A percentile compares a stretch with the other conserved stretches of the same genome.
These are phyloP conservation scores for Drosophila prolongata DNA, from an alignment of 2,888 invertebrate species.

Conservation along the genomic window DNA sequence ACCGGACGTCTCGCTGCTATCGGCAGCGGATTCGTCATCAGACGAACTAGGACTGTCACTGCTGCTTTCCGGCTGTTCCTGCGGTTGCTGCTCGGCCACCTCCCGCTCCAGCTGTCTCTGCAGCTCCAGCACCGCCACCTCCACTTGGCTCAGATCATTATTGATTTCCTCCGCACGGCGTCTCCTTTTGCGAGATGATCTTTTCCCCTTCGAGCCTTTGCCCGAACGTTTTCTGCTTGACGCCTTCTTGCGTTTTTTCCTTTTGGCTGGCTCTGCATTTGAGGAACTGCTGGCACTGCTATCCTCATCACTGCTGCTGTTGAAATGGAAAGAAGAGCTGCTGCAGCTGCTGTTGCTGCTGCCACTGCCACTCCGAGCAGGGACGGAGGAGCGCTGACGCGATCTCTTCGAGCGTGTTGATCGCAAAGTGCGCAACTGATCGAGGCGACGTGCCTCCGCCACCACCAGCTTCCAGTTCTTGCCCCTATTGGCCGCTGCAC, in stretches of 20 bases:
- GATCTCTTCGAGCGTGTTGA: constrained; percentile 34
- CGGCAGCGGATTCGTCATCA: constrained; percentile 35
- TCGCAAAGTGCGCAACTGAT: constrained; percentile 44
- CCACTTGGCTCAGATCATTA: not conserved
- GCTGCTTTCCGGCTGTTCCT: constrained; percentile 9
- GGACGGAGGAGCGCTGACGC: constrained; percentile 12
- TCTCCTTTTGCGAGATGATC: constrained; percentile 38
- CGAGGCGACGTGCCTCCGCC: constrained; percentile 56
- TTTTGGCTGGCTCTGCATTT: constrained; percentile 1
- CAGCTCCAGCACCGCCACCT: not conserved
- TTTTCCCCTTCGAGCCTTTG: constrained; percentile 2
- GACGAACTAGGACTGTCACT: constrained; percentile 35
- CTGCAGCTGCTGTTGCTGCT: constrained; percentile 32
- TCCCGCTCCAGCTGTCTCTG: not conserved
- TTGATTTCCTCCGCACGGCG: constrained; percentile 1
- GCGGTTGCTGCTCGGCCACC: not conserved
- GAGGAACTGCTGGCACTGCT: constrained; percentile 25
- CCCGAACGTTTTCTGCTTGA: constrained; percentile 37
- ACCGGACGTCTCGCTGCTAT: constrained; percentile 30
- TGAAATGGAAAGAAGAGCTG: constrained; percentile 23
- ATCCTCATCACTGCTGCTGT: constrained; percentile 25
- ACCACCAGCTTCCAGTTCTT: constrained; percentile 65
- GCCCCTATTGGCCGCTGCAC: constrained; percentile 73
- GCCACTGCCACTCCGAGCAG: constrained; percentile 6
- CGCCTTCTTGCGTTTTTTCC: constrained; percentile 36